Evolutionary conservation across 2,113 vertebrate species (phyloP).

Genomic region (Ursus arctos): DNA sequence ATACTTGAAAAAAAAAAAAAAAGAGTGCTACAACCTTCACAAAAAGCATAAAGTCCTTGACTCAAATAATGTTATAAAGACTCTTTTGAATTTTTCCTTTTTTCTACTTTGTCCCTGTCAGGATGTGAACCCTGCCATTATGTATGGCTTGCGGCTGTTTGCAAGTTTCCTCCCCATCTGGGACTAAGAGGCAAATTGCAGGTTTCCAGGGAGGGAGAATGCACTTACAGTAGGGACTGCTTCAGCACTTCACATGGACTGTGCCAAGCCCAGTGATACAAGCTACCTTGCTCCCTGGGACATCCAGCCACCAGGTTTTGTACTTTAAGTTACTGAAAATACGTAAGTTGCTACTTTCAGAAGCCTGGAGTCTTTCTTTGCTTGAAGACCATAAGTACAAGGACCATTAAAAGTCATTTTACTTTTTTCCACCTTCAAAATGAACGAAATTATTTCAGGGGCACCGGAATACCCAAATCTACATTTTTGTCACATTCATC

Average conservation of each 20-base stretch:
- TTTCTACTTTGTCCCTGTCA: background rate
- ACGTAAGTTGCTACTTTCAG: background rate
- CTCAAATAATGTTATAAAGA: background rate
- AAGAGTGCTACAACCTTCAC: background rate
- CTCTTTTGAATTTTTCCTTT: constrained; percentile 25
- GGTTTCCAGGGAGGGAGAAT: constrained; percentile 84
- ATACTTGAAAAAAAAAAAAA: background rate
- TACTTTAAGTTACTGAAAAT: constrained; percentile 70
- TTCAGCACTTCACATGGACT: constrained; percentile 3
- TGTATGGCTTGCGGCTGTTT: constrained; percentile 69
- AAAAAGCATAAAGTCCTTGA: background rate
- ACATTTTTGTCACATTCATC: constrained; percentile 41
- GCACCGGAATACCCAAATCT: background rate
- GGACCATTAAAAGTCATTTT: constrained; percentile 23
- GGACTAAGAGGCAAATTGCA: constrained; percentile 77
- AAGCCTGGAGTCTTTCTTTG: constrained; percentile 24
- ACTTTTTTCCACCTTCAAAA: constrained; percentile 53
- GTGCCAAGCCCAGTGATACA: constrained; percentile 74
- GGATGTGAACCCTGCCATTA: constrained; percentile 74
- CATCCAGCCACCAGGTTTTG: background rate
- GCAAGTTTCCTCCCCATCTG: constrained; percentile 82
- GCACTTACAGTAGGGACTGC: constrained; percentile 79
- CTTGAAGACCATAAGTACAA: constrained; percentile 45
- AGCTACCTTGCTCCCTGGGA: constrained; percentile 54
- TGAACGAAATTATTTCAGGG: constrained; percentile 51